phyloP scores from a whole-genome alignment of 2,113 vertebrate species.

The Muntiacus reevesi region DNA sequence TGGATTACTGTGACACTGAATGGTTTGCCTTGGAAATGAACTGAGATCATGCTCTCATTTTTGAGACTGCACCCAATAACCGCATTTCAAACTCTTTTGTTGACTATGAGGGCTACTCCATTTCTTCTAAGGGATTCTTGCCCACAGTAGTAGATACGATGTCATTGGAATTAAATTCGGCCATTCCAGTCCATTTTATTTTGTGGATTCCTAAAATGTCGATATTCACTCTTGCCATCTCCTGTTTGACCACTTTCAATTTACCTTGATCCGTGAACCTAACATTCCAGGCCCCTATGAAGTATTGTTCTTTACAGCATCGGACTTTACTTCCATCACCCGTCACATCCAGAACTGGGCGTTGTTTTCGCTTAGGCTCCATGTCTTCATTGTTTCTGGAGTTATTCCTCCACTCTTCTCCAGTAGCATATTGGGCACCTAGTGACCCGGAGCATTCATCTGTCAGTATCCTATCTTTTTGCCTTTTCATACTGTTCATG shows the following conservation, averaged over 20 bases:
- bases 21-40: not conserved
- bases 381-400: not conserved
- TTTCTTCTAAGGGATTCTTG: not conserved
- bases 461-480: not conserved
- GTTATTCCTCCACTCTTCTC: not conserved
- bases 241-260: not conserved
- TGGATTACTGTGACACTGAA: not conserved
- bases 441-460: rapidly evolving
- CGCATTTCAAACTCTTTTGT: not conserved
- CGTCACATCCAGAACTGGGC: not conserved
- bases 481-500: not conserved
- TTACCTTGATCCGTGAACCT: not conserved
- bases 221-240: not conserved
- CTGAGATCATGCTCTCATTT: not conserved
- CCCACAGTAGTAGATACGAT: not conserved
- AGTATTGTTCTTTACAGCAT: not conserved
- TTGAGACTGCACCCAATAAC: not conserved
- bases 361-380: not conserved
- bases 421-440: not conserved
- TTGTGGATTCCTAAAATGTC: not conserved
- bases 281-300: not conserved
- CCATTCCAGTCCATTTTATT: not conserved
- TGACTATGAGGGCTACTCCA: not conserved
- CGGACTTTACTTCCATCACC: not conserved
- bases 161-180: not conserved